Base-by-base conservation (phyloP, 2,797 vertebrate genomes). In the Micropoecilia bifurca region DNA sequence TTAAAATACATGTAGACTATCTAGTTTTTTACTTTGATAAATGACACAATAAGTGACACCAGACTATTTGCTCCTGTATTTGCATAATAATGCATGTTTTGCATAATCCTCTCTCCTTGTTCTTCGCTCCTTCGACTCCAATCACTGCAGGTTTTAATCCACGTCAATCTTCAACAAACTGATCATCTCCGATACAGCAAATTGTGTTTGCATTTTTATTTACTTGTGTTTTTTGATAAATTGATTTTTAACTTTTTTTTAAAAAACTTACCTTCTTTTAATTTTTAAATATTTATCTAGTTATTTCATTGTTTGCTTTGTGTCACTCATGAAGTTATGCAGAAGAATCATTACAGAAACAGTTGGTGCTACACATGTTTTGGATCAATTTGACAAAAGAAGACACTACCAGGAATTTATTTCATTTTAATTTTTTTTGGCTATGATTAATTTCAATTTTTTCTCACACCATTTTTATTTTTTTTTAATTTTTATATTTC, bases 71-170 rank as follows among this genome's bases (percentile, higher is more conserved):
- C 41, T 9, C 69, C 13, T n/a, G 33, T 74, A 6, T 75, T 83
- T 76, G 80, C 87, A 89, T 91, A 78, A 89, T 71, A 82, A 91
- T 79, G 18, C 14, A 28, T 45, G 2, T 3, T 93, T 90, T 87
- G 73, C 90, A 87, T 92, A 92, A 92, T 91, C 89, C 68, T 28
- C 50, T 47, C 8, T 7, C 8, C 7, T 30, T 25, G 28, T 66
- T 71, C 47, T 50, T 25, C 55, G 68, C 74, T 57, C 73, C 50
- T 85, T 76, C 55, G 36, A 28, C 43, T 80, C 80, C 41, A 88
- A 81, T 89, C 79, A 88, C 53, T 72, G 73, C 46, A 74, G 4
- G 36, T n/a, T 43, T 75, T 91, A 92, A 91, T 92, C 91, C 91
- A 85, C 75, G 84, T 77, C 91, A 91, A 55, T 46, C 73, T 36